A percentile compares a stretch with the other conserved stretches of the same genome.
Evolutionary conservation across 2,888 invertebrate species (phyloP).

Genomic region (Corythucha ciliata): DNA sequence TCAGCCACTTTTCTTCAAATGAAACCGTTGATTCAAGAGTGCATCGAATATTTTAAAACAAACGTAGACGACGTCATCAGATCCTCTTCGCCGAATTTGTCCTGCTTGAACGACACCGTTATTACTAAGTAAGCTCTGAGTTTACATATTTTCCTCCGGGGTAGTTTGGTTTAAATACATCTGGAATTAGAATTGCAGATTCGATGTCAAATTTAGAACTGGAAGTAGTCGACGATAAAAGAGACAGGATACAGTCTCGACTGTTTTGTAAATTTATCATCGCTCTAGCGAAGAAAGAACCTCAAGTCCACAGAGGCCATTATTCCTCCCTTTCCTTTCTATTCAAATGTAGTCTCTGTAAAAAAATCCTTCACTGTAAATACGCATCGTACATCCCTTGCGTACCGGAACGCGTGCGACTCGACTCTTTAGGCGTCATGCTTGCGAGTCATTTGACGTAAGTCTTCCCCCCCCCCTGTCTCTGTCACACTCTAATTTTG

Average conservation of each 20-base stretch:
- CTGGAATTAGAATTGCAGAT: conserved; percentile 61
- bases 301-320: conserved; percentile 69
- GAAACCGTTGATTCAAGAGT: conserved; percentile 79
- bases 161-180: conserved; percentile 4
- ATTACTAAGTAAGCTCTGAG: conserved; percentile 40
- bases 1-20: conserved; percentile 91
- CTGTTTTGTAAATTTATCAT: conserved; percentile 74
- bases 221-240: conserved; percentile 73
- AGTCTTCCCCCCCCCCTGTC: background rate
- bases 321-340: conserved; percentile 68
- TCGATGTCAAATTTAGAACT: conserved; percentile 82
- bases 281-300: conserved; percentile 63
- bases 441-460: conserved; percentile 61
- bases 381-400: conserved; percentile 65
- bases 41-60: conserved; percentile 73
- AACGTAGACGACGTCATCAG: conserved; percentile 80
- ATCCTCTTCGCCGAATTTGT: conserved; percentile 67
- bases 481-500: background rate
- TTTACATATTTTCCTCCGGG: background rate
- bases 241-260: conserved; percentile 78
- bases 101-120: conserved; percentile 71
- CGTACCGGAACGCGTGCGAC: conserved; percentile 57
- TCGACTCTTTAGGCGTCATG: conserved; percentile 64
- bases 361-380: conserved; percentile 59
- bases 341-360: conserved; percentile 59